A percentile compares a stretch with the other conserved stretches of the same genome.
Evolutionary conservation across 2,888 invertebrate species (phyloP).

Genomic region (Phalera bucephala): DNA sequence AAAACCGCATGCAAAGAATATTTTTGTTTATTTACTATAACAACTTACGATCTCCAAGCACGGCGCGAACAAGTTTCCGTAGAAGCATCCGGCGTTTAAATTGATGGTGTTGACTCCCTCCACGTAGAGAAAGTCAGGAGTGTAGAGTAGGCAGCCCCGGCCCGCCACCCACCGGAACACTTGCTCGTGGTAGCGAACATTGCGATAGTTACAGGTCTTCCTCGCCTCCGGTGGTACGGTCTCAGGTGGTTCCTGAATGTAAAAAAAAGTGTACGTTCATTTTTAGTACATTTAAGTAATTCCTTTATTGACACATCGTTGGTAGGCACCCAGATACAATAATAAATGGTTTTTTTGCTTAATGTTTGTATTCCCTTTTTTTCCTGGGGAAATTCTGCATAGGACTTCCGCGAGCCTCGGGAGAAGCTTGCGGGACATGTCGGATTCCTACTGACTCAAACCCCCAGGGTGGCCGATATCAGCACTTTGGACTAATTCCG

Average conservation of each 20-base stretch:
- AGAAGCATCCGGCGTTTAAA: conserved; percentile 57
- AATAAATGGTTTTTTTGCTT: no score
- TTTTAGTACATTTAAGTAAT: no score
- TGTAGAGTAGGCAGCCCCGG: conserved; percentile 67
- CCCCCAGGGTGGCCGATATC: no score
- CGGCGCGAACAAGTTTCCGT: conserved; percentile 60
- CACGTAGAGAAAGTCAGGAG: conserved; percentile 62
- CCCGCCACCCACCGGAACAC: conserved; percentile 74
- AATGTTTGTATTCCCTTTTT: no score
- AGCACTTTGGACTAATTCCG: no score
- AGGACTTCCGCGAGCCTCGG: no score
- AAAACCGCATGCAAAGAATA: background rate
- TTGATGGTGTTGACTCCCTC: conserved; percentile 58
- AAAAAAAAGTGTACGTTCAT: no score
- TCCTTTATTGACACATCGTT: no score
- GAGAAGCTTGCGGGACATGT: no score
- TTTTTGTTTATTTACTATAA: conserved; percentile 3
- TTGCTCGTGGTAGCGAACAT: conserved; percentile 63
- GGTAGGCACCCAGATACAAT: no score
- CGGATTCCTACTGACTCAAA: no score
- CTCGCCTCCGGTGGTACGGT: conserved; percentile 42
- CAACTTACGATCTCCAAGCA: conserved; percentile 71
- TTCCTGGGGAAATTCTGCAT: no score
- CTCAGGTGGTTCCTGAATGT: conserved; percentile 56
- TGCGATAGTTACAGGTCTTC: conserved; percentile 68